These are phyloP conservation scores for Podocnemis expansa DNA, from an alignment of 2,113 vertebrate species.

Conservation along the genomic window DNA sequence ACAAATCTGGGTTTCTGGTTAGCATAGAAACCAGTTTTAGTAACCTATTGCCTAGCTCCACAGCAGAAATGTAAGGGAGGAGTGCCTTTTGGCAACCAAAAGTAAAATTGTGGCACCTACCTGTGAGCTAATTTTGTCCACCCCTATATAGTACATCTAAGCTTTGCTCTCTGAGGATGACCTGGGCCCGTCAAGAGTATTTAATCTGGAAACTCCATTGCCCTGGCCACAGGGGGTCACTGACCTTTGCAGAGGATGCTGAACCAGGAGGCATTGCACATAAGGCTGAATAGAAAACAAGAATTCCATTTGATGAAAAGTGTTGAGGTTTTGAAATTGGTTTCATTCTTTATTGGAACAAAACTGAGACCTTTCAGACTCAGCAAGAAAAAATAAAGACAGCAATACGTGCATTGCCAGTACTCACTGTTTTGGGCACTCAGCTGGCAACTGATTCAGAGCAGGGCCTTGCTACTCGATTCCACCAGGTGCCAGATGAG, in stretches of 20 bases:
- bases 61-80: too few relatives aligned
- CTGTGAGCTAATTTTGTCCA: too few relatives aligned
- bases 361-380: not conserved
- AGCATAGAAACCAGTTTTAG: too few relatives aligned
- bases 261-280: not conserved
- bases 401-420: not conserved
- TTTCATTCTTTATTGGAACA: not conserved
- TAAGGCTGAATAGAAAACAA: too few relatives aligned
- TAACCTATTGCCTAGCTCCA: too few relatives aligned
- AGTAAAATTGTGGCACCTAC: too few relatives aligned
- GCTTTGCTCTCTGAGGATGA: not conserved
- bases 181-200: not conserved
- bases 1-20: too few relatives aligned
- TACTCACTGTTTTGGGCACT: not conserved
- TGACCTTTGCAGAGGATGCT: not conserved
- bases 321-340: not conserved
- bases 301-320: not conserved
- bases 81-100: too few relatives aligned
- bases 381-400: not conserved
- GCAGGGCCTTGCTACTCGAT: not conserved
- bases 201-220: not conserved
- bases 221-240: not conserved
- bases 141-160: too few relatives aligned
- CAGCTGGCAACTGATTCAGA: not conserved
- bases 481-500: not conserved